A percentile compares a stretch with the other conserved stretches of the same genome.
Conservation (phyloP, 2,888 invertebrate species). For the Agrotis ipsilon region DNA sequence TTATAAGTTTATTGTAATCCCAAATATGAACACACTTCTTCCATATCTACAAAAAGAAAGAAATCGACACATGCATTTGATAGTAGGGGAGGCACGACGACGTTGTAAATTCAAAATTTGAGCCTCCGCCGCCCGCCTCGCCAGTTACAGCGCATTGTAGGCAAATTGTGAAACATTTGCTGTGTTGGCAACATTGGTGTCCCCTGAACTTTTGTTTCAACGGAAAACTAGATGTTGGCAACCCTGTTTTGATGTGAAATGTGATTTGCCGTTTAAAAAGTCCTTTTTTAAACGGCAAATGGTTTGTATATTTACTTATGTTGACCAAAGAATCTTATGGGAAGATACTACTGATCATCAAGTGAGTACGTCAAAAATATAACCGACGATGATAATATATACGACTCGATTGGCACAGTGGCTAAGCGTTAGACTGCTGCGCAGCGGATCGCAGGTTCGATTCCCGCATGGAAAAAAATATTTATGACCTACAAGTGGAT, state of each 20-base stretch:
- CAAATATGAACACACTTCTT: constrained; percentile 16
- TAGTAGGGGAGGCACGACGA: constrained; percentile 46
- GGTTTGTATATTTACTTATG: background rate
- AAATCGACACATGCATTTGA: constrained; percentile 6
- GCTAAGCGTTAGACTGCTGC: too few relatives aligned
- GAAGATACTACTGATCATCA: too few relatives aligned
- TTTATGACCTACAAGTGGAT: too few relatives aligned
- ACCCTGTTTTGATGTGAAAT: constrained; percentile 2
- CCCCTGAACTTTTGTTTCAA: constrained; percentile 33
- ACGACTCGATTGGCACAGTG: too few relatives aligned
- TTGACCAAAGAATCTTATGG: too few relatives aligned
- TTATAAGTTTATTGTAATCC: too few relatives aligned
- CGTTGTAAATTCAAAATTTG: constrained; percentile 53
- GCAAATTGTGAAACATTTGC: constrained; percentile 60
- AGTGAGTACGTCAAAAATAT: too few relatives aligned
- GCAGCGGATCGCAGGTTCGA: too few relatives aligned
- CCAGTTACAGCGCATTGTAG: constrained; percentile 31
- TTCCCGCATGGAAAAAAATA: too few relatives aligned
- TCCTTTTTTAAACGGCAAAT: too few relatives aligned
- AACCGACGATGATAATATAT: too few relatives aligned
- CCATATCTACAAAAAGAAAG: constrained; percentile 16
- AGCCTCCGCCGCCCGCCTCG: constrained; percentile 13
- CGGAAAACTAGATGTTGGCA: constrained; percentile 14
- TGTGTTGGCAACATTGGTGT: constrained; percentile 22
- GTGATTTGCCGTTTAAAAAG: background rate